Conservation (phyloP, 2,797 vertebrate genomes). For the Lacerta agilis region DNA sequence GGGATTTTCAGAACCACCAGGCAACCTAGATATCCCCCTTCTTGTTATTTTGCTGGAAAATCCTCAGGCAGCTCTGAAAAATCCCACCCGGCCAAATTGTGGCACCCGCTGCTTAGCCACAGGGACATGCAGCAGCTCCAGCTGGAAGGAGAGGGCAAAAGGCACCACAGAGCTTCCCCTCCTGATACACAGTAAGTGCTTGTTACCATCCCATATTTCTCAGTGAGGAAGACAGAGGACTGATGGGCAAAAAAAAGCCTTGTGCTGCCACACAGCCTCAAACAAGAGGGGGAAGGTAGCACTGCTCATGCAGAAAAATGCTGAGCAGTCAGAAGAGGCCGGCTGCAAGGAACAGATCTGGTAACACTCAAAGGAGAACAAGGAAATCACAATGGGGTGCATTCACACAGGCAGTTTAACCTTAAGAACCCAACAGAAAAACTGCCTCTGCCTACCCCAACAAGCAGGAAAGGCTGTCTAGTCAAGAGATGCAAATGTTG, state of each 20-base stretch:
- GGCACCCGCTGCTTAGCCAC: constrained; percentile 20
- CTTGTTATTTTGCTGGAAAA: constrained; percentile 13
- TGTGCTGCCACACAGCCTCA: constrained; percentile 45
- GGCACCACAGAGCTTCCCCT: constrained; percentile 9
- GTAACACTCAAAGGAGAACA: background rate
- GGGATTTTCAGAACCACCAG: constrained; percentile 29
- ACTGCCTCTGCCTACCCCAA: background rate
- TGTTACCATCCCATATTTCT: constrained; percentile 49
- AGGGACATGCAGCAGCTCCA: background rate
- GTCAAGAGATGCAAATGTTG: background rate
- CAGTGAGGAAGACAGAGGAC: constrained; percentile 53
- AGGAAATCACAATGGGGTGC: too few relatives aligned
- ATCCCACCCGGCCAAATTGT: fast-evolving
- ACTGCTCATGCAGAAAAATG: constrained; percentile 53
- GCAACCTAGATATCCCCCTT: background rate
- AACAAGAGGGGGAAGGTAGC: constrained; percentile 50
- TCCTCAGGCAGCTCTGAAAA: fast-evolving
- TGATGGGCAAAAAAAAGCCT: background rate
- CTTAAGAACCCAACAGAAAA: fast-evolving
- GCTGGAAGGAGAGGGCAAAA: constrained; percentile 8
- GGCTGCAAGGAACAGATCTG: constrained; percentile 10
- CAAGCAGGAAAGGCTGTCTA: background rate
- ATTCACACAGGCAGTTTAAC: fast-evolving
- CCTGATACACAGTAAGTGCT: constrained; percentile 52
- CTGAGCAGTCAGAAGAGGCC: constrained; percentile 32